Percentiles rank a stretch among this genome's conserved stretches.
These are phyloP conservation scores for Oncorhynchus masou DNA, from an alignment of 2,113 vertebrate species.

Conservation along the genomic window DNA sequence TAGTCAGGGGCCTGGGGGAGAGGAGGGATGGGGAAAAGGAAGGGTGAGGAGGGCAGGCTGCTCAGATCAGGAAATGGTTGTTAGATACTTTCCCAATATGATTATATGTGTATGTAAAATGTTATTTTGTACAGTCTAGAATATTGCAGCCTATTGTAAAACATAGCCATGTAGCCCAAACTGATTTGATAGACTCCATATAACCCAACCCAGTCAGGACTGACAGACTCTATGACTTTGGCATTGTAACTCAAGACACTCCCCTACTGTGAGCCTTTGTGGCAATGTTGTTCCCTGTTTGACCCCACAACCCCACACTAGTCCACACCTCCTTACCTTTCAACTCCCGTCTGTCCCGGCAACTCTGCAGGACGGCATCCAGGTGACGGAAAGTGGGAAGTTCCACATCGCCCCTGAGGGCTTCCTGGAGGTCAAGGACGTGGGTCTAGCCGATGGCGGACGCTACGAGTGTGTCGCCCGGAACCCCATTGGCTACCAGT, in stretches of 20 bases:
- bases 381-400: slow-evolving; percentile 97
- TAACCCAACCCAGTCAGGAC: too few species aligned
- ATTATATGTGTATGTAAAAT: too few species aligned
- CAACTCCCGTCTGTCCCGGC: background rate
- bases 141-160: too few species aligned
- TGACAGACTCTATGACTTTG: too few species aligned
- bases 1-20: too few species aligned
- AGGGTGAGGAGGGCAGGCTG: too few species aligned
- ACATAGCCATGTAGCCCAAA: too few species aligned
- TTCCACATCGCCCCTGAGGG: slow-evolving; percentile 90
- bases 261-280: background rate
- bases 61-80: too few species aligned
- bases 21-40: background rate
- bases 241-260: too few species aligned
- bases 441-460: slow-evolving; percentile 86
- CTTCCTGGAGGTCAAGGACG: slow-evolving; percentile 88
- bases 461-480: slow-evolving; percentile 94
- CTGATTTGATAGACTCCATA: too few species aligned
- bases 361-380: slow-evolving; percentile 86
- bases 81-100: too few species aligned
- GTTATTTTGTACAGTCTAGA: too few species aligned
- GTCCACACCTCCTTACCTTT: background rate
- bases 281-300: background rate
- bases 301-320: background rate
- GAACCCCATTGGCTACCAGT: slow-evolving; percentile 90